Evolutionary conservation across 2,797 vertebrate species (phyloP), one percentile per base, ranked within the genome.

Genomic region (Lophotriccus pileatus): DNA sequence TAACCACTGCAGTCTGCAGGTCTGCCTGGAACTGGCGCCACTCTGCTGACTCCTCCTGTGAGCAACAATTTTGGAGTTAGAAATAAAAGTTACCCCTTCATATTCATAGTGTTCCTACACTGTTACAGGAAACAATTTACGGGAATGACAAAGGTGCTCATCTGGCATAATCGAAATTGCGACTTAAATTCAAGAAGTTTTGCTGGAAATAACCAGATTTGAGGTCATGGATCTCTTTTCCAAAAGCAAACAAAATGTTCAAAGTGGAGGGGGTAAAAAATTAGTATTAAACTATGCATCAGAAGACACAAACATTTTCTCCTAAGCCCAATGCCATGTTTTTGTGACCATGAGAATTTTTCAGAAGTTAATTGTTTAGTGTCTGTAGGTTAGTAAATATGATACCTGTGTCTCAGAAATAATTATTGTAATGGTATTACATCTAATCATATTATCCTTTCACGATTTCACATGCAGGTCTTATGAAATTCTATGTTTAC

Each of bases 11-110:
- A 1, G 99, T 99, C 97, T 99, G 99, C 60, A 99, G 98, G 85
- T 99, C 99, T 27, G 99, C 99, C 95, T 99, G 99, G 97, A 99
- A 99, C 97, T 99, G 99, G 73, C 99, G 98, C 99, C 99, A 99
- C 69, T 99, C 99, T 7, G 99, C 99, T 5, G 99, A 99, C 93
- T 99, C 99, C 96, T 99, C 99, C 99, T 99, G 36, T 6, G n/a
- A 90, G 46, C 68, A 59, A 7, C 2, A 56, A 20, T 23, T 28
- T 5, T 43, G 2, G 24, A 53, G 18, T 41, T 8, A 46, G 74
- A 94, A 70, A 53, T 10, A 27, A 52, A 72, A 86, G 25, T 81
- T 67, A 76, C 14, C 25, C 28, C 28, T 46, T 36, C 34, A 43
- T 69, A 58, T 59, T 84, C 52, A 32, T 3, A 12, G 37, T 44